Evolutionary conservation across 2,797 vertebrate species (phyloP).

Genomic region (Catamblyrhynchus diadema): DNA sequence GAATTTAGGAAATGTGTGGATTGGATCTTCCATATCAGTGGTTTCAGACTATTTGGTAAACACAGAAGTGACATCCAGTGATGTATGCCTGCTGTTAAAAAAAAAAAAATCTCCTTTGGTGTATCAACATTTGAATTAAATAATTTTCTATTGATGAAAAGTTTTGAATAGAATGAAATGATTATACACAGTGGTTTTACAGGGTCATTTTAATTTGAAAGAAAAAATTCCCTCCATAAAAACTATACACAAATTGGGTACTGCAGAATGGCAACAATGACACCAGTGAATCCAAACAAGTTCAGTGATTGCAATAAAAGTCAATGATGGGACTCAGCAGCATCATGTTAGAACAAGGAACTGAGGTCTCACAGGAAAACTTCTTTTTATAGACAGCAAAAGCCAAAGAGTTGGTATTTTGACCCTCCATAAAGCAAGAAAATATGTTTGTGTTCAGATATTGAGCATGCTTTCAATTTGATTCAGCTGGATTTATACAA

Average conservation of each 20-base stretch:
- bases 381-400: not conserved
- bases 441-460: not conserved
- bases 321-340: not conserved
- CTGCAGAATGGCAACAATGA: not conserved
- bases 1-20: constrained; percentile 52
- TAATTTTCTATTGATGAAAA: not conserved
- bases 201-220: not conserved
- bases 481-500: constrained; percentile 13
- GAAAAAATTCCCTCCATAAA: not conserved
- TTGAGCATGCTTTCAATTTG: not conserved
- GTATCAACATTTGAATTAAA: not conserved
- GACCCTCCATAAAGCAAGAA: not conserved
- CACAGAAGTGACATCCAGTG: constrained; percentile 36
- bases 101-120: not conserved
- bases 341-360: not conserved
- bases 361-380: not conserved
- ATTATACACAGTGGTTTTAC: not conserved
- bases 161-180: not conserved
- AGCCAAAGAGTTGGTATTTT: not conserved
- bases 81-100: not conserved
- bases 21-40: constrained; percentile 48
- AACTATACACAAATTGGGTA: not conserved
- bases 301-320: not conserved
- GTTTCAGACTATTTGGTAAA: constrained; percentile 57
- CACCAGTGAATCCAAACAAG: not conserved